A percentile compares a stretch with the other conserved stretches of the same genome.
Conservation (phyloP, 2,888 invertebrate genomes). For the Volucella bombylans region DNA sequence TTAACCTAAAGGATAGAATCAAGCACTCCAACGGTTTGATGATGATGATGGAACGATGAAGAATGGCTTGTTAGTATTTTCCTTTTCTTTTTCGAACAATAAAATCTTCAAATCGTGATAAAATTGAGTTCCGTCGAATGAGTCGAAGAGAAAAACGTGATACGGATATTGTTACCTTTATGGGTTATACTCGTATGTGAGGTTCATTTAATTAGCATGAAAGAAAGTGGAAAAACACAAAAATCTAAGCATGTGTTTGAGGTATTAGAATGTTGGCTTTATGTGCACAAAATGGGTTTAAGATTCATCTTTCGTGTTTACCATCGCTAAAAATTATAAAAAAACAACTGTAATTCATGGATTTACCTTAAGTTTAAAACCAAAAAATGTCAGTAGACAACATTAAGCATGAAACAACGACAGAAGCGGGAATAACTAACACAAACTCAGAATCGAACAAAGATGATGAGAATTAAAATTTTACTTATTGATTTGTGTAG, state of each 20-base stretch:
- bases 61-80: conserved; percentile 42
- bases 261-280: conserved; percentile 41
- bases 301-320: not conserved
- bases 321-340: too few relatives aligned
- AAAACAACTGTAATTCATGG: too few relatives aligned
- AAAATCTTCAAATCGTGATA: conserved; percentile 54
- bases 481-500: too few relatives aligned
- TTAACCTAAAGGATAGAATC: conserved; percentile 30
- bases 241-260: conserved; percentile 16
- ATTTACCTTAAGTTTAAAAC: too few relatives aligned
- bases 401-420: too few relatives aligned
- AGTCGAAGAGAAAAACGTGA: conserved; percentile 7
- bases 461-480: too few relatives aligned
- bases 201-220: conserved; percentile 41
- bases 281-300: conserved; percentile 18
- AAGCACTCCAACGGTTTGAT: conserved; percentile 39
- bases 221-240: not conserved
- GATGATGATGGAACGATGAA: conserved; percentile 27
- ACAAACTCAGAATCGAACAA: too few relatives aligned
- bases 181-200: conserved; percentile 2
- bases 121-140: conserved; percentile 13
- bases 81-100: conserved; percentile 28
- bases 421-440: too few relatives aligned
- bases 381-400: too few relatives aligned
- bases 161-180: conserved; percentile 13